Conservation (phyloP, 2,888 invertebrate genomes). For the Idaea dimidiata region DNA sequence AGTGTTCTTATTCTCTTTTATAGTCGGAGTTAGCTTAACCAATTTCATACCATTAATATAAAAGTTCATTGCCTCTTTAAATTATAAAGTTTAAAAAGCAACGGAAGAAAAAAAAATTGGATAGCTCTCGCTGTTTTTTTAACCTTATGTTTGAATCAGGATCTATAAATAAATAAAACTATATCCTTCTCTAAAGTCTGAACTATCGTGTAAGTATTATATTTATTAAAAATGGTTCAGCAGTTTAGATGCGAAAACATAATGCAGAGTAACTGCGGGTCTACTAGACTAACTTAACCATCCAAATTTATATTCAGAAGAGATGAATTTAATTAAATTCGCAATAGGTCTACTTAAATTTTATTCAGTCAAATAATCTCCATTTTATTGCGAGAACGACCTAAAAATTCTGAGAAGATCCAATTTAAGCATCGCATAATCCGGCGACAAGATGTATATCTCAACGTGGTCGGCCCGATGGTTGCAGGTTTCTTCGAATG, state of each 20-base stretch:
- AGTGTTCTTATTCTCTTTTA: constrained; percentile 33
- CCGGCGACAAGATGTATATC: constrained; percentile 64
- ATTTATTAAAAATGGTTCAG: too few relatives aligned
- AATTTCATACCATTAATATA: constrained; percentile 32
- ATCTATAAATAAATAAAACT: too few relatives aligned
- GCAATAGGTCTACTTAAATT: constrained; percentile 59
- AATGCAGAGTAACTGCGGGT: too few relatives aligned
- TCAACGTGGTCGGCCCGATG: constrained; percentile 30
- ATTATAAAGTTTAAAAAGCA: constrained; percentile 36
- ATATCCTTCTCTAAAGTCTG: constrained; percentile 19
- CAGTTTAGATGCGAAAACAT: too few relatives aligned
- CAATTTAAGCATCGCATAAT: constrained; percentile 71
- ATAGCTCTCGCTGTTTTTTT: too few relatives aligned
- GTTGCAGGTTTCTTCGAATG: constrained; percentile 31
- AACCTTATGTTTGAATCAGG: too few relatives aligned
- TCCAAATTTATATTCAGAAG: constrained; percentile 57
- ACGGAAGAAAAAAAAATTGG: too few relatives aligned
- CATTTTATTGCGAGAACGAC: constrained; percentile 67
- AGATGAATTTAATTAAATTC: constrained; percentile 66
- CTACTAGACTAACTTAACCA: constrained; percentile 39
- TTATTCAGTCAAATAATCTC: constrained; percentile 64
- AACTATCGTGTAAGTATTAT: too few relatives aligned
- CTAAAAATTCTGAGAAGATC: constrained; percentile 71
- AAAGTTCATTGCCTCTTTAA: constrained; percentile 37
- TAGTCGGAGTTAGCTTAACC: constrained; percentile 32